Conservation (phyloP, 1,140 invertebrate genomes). For the Cepaea nemoralis region DNA sequence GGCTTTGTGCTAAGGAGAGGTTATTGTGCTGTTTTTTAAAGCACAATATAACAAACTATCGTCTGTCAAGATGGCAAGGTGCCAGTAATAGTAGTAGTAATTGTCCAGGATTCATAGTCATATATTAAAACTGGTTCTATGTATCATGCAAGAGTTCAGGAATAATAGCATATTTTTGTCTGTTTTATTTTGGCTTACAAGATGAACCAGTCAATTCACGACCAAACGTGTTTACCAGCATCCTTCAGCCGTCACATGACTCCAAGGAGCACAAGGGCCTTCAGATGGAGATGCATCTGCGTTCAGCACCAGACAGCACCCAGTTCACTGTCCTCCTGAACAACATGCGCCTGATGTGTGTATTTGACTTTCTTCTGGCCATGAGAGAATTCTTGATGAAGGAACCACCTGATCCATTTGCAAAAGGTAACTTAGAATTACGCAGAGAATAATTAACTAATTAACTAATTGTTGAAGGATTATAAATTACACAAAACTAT, state of each 20-base stretch:
- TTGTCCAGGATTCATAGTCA: no score
- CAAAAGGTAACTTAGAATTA: conserved; percentile 20
- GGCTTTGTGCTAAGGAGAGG: no score
- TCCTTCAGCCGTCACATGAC: conserved; percentile 80
- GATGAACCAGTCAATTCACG: conserved; percentile 79
- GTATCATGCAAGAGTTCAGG: no score
- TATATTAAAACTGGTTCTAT: no score
- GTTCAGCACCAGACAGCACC: conserved; percentile 76
- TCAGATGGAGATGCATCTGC: conserved; percentile 69
- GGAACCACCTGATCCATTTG: conserved; percentile 67
- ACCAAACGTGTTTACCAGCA: conserved; percentile 90
- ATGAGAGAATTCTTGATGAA: conserved; percentile 84
- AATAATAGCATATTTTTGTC: no score
- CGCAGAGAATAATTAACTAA: no score
- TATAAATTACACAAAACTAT: no score
- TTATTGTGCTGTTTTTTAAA: no score
- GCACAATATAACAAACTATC: no score
- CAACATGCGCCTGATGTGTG: conserved; percentile 93
- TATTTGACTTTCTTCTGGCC: conserved; percentile 93
- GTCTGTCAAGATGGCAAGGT: no score
- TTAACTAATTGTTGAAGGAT: neutral
- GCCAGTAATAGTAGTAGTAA: no score
- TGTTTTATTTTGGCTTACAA: conserved; percentile 51
- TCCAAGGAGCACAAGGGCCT: conserved; percentile 51
- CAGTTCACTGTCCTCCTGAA: conserved; percentile 92